These are phyloP conservation scores for Nesogale talazaci DNA, from an alignment of 2,113 vertebrate species.

Conservation along the genomic window DNA sequence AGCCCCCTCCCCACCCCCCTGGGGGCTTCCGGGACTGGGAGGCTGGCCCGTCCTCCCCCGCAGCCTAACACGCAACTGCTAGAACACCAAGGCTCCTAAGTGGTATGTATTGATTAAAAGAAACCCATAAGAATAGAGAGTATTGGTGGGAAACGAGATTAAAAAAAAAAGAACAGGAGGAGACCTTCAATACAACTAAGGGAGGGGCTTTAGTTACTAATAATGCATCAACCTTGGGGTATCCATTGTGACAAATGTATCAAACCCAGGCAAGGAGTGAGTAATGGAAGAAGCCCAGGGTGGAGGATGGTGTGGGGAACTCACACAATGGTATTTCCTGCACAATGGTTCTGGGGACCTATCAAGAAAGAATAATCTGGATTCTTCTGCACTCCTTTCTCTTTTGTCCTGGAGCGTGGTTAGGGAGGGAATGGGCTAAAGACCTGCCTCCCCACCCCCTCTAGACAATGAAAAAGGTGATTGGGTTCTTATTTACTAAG, in stretches of 20 bases:
- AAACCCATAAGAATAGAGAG: too few species aligned
- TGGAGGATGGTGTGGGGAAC: background rate
- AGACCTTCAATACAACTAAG: background rate
- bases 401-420: background rate
- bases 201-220: background rate
- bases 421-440: background rate
- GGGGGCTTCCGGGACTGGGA: too few species aligned
- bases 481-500: background rate
- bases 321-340: background rate
- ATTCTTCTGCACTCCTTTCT: conserved; percentile 9
- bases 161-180: too few species aligned
- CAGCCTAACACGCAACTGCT: too few species aligned
- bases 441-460: background rate
- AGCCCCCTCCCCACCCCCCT: too few species aligned
- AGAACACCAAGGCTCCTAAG: background rate
- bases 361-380: background rate
- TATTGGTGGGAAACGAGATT: too few species aligned
- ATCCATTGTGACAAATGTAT: background rate
- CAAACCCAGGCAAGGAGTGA: background rate
- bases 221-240: background rate
- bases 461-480: background rate
- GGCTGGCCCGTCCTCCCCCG: too few species aligned
- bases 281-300: background rate
- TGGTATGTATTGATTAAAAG: background rate
- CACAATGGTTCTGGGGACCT: background rate